Conservation (phyloP, 2,888 invertebrate species). For the Drosophila borborema region DNA sequence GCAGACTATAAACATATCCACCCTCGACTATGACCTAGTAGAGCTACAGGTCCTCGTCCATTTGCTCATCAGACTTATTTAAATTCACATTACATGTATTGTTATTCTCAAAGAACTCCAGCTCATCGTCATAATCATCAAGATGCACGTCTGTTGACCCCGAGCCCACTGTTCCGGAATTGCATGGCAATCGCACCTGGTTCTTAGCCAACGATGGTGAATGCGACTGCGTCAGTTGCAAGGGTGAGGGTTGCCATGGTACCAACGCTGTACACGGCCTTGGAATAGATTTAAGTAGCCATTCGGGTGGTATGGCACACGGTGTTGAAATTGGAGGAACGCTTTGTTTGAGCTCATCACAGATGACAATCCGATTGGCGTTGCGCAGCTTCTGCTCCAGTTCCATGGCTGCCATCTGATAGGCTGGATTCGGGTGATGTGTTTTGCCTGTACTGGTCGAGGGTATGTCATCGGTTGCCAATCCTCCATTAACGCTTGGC, state of each 20-base stretch:
- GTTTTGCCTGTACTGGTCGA: constrained; percentile 77
- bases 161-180: background rate
- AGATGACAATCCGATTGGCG: constrained; percentile 88
- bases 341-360: constrained; percentile 90
- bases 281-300: constrained; percentile 87
- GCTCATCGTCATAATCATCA: constrained; percentile 79
- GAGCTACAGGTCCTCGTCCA: constrained; percentile 83
- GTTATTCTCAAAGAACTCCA: constrained; percentile 80
- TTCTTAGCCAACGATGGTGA: constrained; percentile 17
- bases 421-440: constrained; percentile 77
- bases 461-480: constrained; percentile 73
- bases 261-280: constrained; percentile 92
- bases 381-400: constrained; percentile 84
- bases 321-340: constrained; percentile 74
- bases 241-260: constrained; percentile 91
- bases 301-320: constrained; percentile 89
- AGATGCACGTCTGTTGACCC: constrained; percentile 31
- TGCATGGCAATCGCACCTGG: constrained; percentile 11
- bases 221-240: constrained; percentile 58
- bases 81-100: constrained; percentile 85
- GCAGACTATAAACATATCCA: constrained; percentile 24
- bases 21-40: constrained; percentile 5
- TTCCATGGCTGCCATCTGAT: constrained; percentile 83
- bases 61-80: constrained; percentile 82
- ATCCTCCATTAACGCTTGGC: constrained; percentile 58